These are phyloP conservation scores for Malachius bipustulatus DNA, from an alignment of 2,888 invertebrate species.

Conservation along the genomic window DNA sequence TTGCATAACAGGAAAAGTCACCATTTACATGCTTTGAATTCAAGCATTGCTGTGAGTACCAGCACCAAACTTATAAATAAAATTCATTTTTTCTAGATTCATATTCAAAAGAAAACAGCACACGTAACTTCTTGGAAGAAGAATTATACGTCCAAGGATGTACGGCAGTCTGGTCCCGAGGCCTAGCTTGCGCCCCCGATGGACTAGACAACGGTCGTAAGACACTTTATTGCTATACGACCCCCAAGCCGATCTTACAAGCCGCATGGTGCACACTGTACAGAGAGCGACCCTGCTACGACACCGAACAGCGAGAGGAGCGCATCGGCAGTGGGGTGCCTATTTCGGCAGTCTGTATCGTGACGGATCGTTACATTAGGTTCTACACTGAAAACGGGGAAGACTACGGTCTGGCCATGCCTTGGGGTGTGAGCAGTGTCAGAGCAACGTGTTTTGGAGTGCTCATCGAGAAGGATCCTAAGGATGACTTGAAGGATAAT, in stretches of 20 bases:
- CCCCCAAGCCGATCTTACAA: constrained; percentile 71
- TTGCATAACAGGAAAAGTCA: too few species aligned
- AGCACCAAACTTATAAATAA: too few species aligned
- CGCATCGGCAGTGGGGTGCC: constrained; percentile 42
- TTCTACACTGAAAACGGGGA: constrained; percentile 71
- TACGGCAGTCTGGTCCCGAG: constrained; percentile 72
- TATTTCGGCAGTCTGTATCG: constrained; percentile 56
- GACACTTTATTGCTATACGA: constrained; percentile 62
- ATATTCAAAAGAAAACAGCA: too few species aligned
- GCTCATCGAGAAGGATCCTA: constrained; percentile 61
- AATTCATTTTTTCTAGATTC: too few species aligned
- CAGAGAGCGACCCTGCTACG: constrained; percentile 45
- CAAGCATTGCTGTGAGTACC: too few species aligned
- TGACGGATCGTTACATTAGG: constrained; percentile 64
- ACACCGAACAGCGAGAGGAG: constrained; percentile 32
- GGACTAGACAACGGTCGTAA: constrained; percentile 41
- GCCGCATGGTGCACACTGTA: constrained; percentile 61
- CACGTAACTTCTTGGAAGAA: constrained; percentile 65
- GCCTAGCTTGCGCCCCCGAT: constrained; percentile 42
- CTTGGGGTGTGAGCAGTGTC: constrained; percentile 65
- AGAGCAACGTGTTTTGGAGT: constrained; percentile 82
- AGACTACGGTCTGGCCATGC: constrained; percentile 70
- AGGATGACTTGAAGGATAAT: constrained; percentile 22
- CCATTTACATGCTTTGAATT: too few species aligned
- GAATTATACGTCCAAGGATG: constrained; percentile 79